phyloP scores from a whole-genome alignment of 2,888 invertebrate genomes.

The Drosophila borborema region DNA sequence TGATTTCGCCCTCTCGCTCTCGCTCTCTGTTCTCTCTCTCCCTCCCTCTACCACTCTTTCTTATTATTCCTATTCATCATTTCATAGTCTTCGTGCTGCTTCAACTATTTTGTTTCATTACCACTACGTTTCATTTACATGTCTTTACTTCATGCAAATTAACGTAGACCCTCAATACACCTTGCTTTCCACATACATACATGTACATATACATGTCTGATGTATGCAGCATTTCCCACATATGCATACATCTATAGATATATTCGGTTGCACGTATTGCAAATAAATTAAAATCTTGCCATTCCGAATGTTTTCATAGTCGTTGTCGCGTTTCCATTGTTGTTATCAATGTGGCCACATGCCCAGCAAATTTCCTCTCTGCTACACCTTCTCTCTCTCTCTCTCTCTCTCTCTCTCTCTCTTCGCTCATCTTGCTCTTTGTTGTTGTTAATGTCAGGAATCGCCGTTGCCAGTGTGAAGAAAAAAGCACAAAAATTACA shows the following conservation, averaged over 20 bases:
- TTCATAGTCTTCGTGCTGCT: background rate
- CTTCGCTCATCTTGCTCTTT: constrained; percentile 9
- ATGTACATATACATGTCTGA: background rate
- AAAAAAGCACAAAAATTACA: constrained; percentile 64
- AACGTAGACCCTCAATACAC: too few species aligned
- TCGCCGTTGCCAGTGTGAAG: constrained; percentile 51
- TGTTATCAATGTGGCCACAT: constrained; percentile 55
- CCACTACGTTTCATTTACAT: background rate
- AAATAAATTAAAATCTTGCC: constrained; percentile 42
- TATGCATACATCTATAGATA: background rate
- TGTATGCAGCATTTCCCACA: background rate
- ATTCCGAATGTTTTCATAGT: constrained; percentile 47
- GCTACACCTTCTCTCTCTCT: constrained; percentile 3
- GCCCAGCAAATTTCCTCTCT: constrained; percentile 15
- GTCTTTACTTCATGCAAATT: background rate
- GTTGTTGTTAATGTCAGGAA: constrained; percentile 39
- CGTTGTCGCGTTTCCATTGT: constrained; percentile 44
- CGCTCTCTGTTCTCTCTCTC: too few species aligned
- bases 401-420: background rate
- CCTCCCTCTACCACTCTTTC: too few species aligned
- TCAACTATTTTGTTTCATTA: background rate
- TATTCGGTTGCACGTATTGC: constrained; percentile 4
- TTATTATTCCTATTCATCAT: too few species aligned
- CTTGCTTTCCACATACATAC: background rate
- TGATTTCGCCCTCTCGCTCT: too few species aligned